phyloP scores from a whole-genome alignment of 2,113 vertebrate species.

The Hemiscyllium ocellatum region DNA sequence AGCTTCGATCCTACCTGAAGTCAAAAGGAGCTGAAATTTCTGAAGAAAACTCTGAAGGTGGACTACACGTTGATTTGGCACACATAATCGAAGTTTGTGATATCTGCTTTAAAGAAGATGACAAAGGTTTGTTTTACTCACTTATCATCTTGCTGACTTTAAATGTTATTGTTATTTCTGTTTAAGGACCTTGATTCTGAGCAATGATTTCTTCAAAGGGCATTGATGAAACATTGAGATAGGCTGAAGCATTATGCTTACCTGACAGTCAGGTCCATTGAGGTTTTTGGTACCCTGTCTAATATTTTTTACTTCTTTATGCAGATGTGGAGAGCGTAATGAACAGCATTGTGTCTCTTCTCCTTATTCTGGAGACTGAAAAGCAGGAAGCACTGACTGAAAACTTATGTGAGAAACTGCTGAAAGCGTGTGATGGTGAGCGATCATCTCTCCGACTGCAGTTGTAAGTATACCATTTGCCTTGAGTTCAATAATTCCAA shows the following conservation, averaged over 20 bases:
- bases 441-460: constrained; percentile 89
- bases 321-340: constrained; percentile 93
- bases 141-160: not conserved
- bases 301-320: constrained; percentile 36
- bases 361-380: constrained; percentile 90
- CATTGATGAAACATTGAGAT: too few relatives aligned
- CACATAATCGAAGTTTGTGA: constrained; percentile 95
- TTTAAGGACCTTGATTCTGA: not conserved
- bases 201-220: not conserved
- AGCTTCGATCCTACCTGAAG: constrained; percentile 86
- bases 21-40: constrained; percentile 92
- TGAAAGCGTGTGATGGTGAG: constrained; percentile 93
- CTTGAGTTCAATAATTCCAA: not conserved
- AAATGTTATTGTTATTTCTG: not conserved
- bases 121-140: constrained; percentile 73
- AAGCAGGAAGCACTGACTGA: constrained; percentile 91
- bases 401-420: constrained; percentile 90
- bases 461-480: constrained; percentile 66
- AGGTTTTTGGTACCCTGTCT: not conserved
- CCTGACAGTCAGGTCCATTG: not conserved
- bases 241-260: not conserved
- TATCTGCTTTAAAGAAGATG: constrained; percentile 88
- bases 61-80: constrained; percentile 85
- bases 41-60: constrained; percentile 87
- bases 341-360: constrained; percentile 93